Evolutionary conservation across 2,113 vertebrate species (phyloP).

Genomic region (Heterochromis multidens): DNA sequence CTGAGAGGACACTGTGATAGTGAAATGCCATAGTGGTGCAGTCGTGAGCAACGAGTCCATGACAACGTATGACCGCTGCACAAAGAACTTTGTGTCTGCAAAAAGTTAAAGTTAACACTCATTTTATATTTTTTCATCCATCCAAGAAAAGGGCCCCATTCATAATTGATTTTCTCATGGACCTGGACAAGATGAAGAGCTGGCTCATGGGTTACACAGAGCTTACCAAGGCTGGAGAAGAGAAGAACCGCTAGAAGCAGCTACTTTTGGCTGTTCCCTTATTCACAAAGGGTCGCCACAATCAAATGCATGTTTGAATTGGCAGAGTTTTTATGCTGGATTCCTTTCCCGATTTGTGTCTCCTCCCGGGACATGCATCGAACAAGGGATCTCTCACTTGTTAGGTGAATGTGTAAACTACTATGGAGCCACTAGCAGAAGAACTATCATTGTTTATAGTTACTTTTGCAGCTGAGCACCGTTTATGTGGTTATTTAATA

Average conservation of each 20-base stretch:
- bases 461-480: neutral
- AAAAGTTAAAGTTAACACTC: neutral
- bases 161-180: neutral
- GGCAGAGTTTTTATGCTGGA: neutral
- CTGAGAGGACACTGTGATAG: slow-evolving; percentile 30
- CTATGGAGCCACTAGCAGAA: neutral
- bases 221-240: neutral
- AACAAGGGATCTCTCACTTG: too few relatives aligned
- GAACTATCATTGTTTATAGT: neutral
- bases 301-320: neutral
- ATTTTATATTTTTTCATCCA: neutral
- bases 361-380: too few relatives aligned
- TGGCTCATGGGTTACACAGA: neutral
- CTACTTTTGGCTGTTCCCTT: neutral
- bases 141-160: neutral
- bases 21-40: neutral
- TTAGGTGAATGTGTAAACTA: too few relatives aligned
- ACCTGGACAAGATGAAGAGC: neutral
- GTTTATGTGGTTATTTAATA: neutral
- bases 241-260: neutral
- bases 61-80: neutral
- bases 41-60: neutral
- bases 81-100: neutral
- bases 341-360: too few relatives aligned
- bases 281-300: neutral